Base-by-base conservation (phyloP, 1,140 invertebrate genomes). In the Atopsyche davidsoni region DNA sequence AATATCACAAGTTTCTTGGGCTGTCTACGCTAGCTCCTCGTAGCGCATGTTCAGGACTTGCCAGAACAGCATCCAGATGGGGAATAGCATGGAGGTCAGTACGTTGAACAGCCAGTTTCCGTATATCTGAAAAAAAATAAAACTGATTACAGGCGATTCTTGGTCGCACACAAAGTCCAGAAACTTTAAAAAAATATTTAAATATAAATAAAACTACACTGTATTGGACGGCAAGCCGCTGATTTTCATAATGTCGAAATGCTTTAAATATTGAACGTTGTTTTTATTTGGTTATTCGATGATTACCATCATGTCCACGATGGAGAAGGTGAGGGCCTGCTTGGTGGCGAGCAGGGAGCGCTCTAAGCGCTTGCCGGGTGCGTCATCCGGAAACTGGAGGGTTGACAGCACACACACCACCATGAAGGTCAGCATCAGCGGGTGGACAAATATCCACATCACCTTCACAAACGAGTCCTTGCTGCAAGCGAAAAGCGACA, bases 251-350 rank as follows among this genome's bases (percentile, higher is more conserved):
- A n/a, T n/a, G n/a, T n/a, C n/a, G n/a, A n/a, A n/a, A n/a, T n/a
- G n/a, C n/a, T n/a, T n/a, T n/a, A n/a, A n/a, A n/a, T n/a, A n/a
- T n/a, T n/a, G n/a, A n/a, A n/a, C n/a, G n/a, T n/a, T n/a, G n/a
- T n/a, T n/a, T n/a, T n/a, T n/a, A n/a, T n/a, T n/a, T n/a, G n/a
- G n/a, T n/a, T n/a, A n/a, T n/a, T n/a, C n/a, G n/a, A n/a, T 46
- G 59, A 68, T 65, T 58, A 78, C 77, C 75, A 89, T 81, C 19
- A 81, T 83, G 68, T 96, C 91, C 2, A 89, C 80, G 25, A 94
- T 76, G 35, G 83, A 79, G 60, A 85, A 88, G 58, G 90, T 80
- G 10, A 90, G 73, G 7, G 85, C 83, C 62, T 88, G 81, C 65
- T 89, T 81, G 9, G 81, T 78, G 1, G 87, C 88, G 35, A 72